Conservation (phyloP, 92 coral and sea anemone species). For the Siderastrea radians region DNA sequence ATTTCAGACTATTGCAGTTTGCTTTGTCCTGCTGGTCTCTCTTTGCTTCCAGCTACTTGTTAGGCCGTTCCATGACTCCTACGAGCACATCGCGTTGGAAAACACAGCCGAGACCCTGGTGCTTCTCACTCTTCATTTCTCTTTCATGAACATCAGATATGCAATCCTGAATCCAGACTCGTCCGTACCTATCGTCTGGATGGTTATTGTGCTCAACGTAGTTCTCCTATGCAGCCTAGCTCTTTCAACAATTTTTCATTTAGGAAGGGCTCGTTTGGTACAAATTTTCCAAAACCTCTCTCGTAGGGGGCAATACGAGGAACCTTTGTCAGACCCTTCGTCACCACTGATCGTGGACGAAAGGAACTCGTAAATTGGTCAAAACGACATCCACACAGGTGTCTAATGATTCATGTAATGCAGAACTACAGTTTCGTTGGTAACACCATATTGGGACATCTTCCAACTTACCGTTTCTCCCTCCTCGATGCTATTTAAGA, state of each 20-base stretch:
- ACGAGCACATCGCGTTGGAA: conserved; percentile 37
- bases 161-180: conserved; percentile 32
- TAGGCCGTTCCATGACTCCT: conserved; percentile 54
- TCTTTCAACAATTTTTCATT: conserved; percentile 7
- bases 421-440: too few species aligned
- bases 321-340: too few species aligned
- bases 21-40: conserved; percentile 45
- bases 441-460: too few species aligned
- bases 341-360: too few species aligned
- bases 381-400: too few species aligned
- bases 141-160: conserved; percentile 63
- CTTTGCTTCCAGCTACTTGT: conserved; percentile 59
- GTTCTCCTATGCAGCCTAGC: conserved; percentile 20
- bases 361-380: too few species aligned
- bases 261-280: not conserved
- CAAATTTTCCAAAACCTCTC: not conserved
- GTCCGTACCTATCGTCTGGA: conserved; percentile 44
- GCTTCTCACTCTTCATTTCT: conserved; percentile 64
- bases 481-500: too few species aligned
- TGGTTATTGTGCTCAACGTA: conserved; percentile 36
- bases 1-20: conserved; percentile 70
- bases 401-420: too few species aligned
- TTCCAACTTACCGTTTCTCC: too few species aligned
- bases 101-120: conserved; percentile 56
- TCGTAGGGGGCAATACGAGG: too few species aligned